Evolutionary conservation across 2,888 invertebrate species (phyloP), one percentile per base, ranked within the genome.

Genomic region (Cephalotes varians): DNA sequence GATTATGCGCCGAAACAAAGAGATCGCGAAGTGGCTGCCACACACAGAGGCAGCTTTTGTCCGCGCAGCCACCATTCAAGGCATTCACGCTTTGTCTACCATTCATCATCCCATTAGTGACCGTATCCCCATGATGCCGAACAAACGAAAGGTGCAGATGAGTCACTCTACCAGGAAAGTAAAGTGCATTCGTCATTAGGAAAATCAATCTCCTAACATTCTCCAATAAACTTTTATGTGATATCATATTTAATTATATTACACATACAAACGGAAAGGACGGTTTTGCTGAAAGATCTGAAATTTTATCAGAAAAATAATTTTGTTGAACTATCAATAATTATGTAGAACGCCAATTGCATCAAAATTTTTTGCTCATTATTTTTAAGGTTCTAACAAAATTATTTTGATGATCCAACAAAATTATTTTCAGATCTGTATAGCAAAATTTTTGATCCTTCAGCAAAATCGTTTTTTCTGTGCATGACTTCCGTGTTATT

Each of bases 1-100:
- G 88, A 86, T 88, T 85, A 86, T 83, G 67, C 65, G 31, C 37
- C 56, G n/a, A 84, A 73, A 86, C 87, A 88, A 88, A 85, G 84
- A 58, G 81, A 58, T 82, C 80, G 81, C 84, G 74, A 85, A 82
- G 85, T 81, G 58, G 69, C 54, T 81, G 87, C 67, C 82, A 44
- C 18, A 65, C 64, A 65, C 64, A 34, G 56, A 65, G 87, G 73
- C 84, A 34, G 65, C 74, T 82, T 86, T 87, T 84, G 87, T 87
- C 65, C 87, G 31, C 60, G 71, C 49, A 40, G 58, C 40, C 67
- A 51, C 80, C 74, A 87, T 87, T 87, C 86, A 86, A 49, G 81
- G 60, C 86, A 76, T 87, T 87, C 86, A 83, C 65, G 54, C 77
- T 73, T 82, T 58, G 73, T 67, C 76, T 84, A 60, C 87, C 82